Conservation (phyloP, 2,797 vertebrate species). For the Spea hammondii region DNA sequence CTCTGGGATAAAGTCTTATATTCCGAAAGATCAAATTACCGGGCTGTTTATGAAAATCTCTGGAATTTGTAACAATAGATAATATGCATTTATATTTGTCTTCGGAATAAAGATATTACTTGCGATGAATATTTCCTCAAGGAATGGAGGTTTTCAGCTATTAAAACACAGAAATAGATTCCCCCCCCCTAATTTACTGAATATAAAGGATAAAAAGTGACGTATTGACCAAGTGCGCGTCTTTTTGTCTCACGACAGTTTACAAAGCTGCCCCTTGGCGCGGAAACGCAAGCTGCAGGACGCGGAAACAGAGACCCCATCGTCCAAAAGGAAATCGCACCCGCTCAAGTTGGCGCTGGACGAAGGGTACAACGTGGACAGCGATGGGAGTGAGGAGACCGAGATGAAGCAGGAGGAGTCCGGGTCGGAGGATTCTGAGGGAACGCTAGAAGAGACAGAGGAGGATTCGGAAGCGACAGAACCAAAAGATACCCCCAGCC, state of each 20-base stretch:
- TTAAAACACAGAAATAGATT: too few relatives aligned
- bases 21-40: neutral
- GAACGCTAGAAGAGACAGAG: slow-evolving; percentile 69
- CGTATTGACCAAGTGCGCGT: neutral
- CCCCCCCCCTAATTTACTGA: too few relatives aligned
- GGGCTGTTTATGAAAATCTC: neutral
- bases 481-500: slow-evolving; percentile 66
- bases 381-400: slow-evolving; percentile 81
- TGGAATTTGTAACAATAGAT: neutral
- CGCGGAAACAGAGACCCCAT: slow-evolving; percentile 75
- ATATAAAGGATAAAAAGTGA: neutral
- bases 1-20: neutral
- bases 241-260: slow-evolving; percentile 19
- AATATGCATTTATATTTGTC: neutral
- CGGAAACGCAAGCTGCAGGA: slow-evolving; percentile 90
- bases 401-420: slow-evolving; percentile 80
- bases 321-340: slow-evolving; percentile 87
- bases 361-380: slow-evolving; percentile 85
- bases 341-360: slow-evolving; percentile 87
- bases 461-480: slow-evolving; percentile 62
- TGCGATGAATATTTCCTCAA: too few relatives aligned
- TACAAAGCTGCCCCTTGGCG: slow-evolving; percentile 83
- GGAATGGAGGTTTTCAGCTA: too few relatives aligned
- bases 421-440: slow-evolving; percentile 73
- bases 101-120: too few relatives aligned